Evolutionary conservation across 2,797 vertebrate species (phyloP).

Genomic region (Poeciliopsis presidionis): DNA sequence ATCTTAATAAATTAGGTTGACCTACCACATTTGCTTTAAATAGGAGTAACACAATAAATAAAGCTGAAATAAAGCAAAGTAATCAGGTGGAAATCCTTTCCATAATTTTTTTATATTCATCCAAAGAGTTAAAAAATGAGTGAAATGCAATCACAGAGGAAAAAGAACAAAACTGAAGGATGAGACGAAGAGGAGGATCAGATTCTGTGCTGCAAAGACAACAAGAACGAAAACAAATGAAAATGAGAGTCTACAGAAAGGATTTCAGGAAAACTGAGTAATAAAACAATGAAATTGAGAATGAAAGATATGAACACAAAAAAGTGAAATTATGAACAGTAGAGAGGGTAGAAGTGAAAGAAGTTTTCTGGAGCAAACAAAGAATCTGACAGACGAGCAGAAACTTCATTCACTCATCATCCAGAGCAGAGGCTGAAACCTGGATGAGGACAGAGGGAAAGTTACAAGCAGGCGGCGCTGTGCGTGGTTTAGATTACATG

Average conservation of each 20-base stretch:
- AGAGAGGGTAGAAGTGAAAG: neutral
- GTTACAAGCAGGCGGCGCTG: neutral
- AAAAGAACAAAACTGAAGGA: neutral
- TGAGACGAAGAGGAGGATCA: neutral
- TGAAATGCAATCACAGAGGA: too few species aligned
- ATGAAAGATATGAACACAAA: neutral
- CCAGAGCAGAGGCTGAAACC: neutral
- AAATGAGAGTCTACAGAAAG: neutral
- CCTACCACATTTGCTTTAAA: too few species aligned
- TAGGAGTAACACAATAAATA: too few species aligned
- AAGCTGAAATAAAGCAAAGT: too few species aligned
- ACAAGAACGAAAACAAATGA: neutral
- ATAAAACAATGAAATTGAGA: neutral
- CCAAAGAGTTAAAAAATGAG: too few species aligned
- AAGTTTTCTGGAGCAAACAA: neutral
- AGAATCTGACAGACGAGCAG: too few species aligned
- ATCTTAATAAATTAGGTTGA: too few species aligned
- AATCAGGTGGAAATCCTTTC: too few species aligned
- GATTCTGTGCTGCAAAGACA: neutral
- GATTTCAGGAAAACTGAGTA: neutral
- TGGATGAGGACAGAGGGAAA: neutral
- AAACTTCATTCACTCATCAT: neutral
- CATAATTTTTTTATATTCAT: too few species aligned
- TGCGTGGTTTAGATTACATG: neutral
- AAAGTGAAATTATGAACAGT: too few species aligned